A percentile compares a stretch with the other conserved stretches of the same genome.
phyloP scores from a whole-genome alignment of 2,797 vertebrate genomes.

The Oreonectes daqikongensis region DNA sequence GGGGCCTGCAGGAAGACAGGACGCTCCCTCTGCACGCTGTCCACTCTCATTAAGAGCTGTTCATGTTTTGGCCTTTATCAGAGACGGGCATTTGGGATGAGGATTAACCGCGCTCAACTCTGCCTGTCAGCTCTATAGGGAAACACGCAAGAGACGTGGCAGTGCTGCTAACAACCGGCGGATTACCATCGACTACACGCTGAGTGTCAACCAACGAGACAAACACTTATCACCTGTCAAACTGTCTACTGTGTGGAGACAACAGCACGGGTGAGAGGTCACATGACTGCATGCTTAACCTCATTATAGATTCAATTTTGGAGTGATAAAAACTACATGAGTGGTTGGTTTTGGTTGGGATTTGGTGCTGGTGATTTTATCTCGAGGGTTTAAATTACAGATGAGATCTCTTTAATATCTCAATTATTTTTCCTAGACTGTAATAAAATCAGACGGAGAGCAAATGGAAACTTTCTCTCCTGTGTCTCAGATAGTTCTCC shows the following conservation, averaged over 20 bases:
- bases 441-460: too few species aligned
- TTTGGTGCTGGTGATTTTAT: background rate
- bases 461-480: too few species aligned
- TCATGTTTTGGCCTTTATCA: constrained; percentile 52
- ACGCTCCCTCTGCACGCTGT: constrained; percentile 40
- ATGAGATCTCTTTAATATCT: too few species aligned
- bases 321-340: background rate
- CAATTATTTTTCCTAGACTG: too few species aligned
- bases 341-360: background rate
- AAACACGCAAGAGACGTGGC: constrained; percentile 38
- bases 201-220: constrained; percentile 40
- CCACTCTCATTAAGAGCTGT: constrained; percentile 49
- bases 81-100: constrained; percentile 40
- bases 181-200: constrained; percentile 37
- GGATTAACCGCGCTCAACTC: constrained; percentile 46
- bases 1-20: constrained; percentile 5
- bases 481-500: too few species aligned
- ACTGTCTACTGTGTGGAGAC: background rate
- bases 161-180: constrained; percentile 46
- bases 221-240: constrained; percentile 35
- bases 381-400: too few species aligned
- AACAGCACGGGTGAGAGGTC: constrained; percentile 18
- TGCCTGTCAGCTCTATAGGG: constrained; percentile 49
- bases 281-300: constrained; percentile 16
- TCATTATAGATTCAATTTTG: constrained; percentile 3